Base-by-base conservation (phyloP, 2,113 vertebrate genomes). In the Seriola rivoliana region DNA sequence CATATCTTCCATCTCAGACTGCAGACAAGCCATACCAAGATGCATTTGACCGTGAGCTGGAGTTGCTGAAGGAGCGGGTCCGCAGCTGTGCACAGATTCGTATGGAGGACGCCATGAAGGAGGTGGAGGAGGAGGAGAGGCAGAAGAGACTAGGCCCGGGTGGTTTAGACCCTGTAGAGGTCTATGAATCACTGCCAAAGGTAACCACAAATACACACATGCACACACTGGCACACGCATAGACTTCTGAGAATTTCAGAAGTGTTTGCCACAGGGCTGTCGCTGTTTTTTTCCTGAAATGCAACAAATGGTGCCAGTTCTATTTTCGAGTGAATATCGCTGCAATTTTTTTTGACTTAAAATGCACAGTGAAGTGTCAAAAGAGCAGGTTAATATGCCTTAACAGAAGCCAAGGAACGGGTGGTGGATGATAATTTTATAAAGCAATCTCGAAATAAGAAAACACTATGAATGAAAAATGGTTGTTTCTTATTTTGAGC, bases 161-260 rank as follows among this genome's bases (percentile, higher is more conserved):
- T 0, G 97, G 97, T 0, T 89, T 98, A 44, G 97, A 99, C 89
- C 98, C 97, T 0, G 94, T 96, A 0, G 97, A 99, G 8, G 97
- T 99, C 59, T 99, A 97, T 1, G 94, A 97, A 42, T 92, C 94
- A 0, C 95, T 99, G 2, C 97, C 97, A 0, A 12, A 87, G 84
- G 97, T 98, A 83, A 36, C 46, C 5, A 71, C 13, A 58, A 44
- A 0, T 63, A 46, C 2, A 14, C 42, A 66, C 57, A 42, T 11
- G 8, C 8, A 9, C 40, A 42, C 8, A 10, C 9, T 42, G 8
- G 46, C 9, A 21, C 19, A 64, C n/a, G 12, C 23, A 36, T 34
- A 36, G 40, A 59, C 25, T 29, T 21, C 13, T n/a, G 38, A 11
- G 6, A 58, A 29, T 29, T 29, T 29, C 29, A 29, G 29, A 29